phyloP scores from a whole-genome alignment of 2,113 vertebrate species.

The Formicarius rufipectus region DNA sequence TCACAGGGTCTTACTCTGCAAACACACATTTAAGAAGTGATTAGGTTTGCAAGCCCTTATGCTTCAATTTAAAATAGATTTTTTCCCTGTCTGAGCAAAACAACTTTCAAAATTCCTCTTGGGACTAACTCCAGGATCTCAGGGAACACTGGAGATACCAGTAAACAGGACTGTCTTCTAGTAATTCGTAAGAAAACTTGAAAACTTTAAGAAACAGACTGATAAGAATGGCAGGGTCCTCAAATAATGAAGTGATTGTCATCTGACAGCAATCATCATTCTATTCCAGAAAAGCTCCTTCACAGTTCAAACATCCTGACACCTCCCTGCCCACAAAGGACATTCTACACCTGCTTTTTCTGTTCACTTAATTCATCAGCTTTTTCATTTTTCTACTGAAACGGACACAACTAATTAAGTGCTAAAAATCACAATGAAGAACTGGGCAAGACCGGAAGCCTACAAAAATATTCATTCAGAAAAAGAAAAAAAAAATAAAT shows the following conservation, averaged over 20 bases:
- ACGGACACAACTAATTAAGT: background rate
- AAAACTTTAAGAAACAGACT: background rate
- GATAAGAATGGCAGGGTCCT: background rate
- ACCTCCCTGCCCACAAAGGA: background rate
- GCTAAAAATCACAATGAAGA: background rate
- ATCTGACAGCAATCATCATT: background rate
- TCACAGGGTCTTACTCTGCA: background rate
- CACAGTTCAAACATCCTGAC: background rate
- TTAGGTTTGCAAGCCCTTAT: background rate
- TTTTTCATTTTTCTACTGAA: background rate
- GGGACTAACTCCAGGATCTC: background rate
- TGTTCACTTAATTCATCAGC: background rate
- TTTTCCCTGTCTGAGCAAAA: background rate
- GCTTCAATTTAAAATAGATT: background rate
- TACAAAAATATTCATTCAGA: background rate
- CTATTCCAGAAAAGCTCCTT: background rate
- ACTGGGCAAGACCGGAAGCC: background rate
- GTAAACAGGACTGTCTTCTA: background rate
- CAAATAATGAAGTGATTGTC: background rate
- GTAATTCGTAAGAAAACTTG: background rate
- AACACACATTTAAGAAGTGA: background rate
- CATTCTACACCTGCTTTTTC: background rate
- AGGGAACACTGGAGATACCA: rapidly evolving
- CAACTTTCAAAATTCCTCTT: background rate
- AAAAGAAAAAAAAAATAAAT: too few species aligned